Percentiles rank a stretch among this genome's conserved stretches.
Conservation (phyloP, 2,113 vertebrate genomes). For the Daphoenositta chrysoptera region DNA sequence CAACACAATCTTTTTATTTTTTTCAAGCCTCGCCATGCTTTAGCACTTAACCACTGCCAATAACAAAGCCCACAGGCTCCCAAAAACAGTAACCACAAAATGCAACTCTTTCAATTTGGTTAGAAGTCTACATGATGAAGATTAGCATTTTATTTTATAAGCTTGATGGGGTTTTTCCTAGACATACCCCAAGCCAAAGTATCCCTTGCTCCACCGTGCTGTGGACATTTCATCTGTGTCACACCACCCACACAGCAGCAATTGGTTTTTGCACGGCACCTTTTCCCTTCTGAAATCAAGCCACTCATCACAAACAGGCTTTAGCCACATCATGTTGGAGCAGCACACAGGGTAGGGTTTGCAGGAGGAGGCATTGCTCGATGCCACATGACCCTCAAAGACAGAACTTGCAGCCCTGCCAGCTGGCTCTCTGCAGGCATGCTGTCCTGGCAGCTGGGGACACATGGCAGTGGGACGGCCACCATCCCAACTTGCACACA, state of each 20-base stretch:
- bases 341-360: background rate
- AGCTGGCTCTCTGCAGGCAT: background rate
- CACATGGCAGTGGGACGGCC: background rate
- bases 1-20: background rate
- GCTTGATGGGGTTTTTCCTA: background rate
- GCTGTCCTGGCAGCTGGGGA: background rate
- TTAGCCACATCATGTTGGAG: background rate
- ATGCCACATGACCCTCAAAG: background rate
- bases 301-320: background rate
- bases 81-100: background rate
- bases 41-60: background rate
- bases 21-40: background rate
- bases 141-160: background rate
- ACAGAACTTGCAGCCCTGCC: background rate
- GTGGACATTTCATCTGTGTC: background rate
- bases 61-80: background rate
- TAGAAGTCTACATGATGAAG: background rate
- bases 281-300: background rate
- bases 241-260: background rate
- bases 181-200: background rate
- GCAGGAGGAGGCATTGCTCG: fast-evolving
- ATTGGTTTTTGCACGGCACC: background rate
- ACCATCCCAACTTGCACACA: background rate
- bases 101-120: background rate
- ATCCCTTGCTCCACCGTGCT: background rate